Percentiles rank a stretch among this genome's conserved stretches.
These are phyloP conservation scores for Cynaeus angustus DNA, from an alignment of 2,888 invertebrate genomes.

Conservation along the genomic window DNA sequence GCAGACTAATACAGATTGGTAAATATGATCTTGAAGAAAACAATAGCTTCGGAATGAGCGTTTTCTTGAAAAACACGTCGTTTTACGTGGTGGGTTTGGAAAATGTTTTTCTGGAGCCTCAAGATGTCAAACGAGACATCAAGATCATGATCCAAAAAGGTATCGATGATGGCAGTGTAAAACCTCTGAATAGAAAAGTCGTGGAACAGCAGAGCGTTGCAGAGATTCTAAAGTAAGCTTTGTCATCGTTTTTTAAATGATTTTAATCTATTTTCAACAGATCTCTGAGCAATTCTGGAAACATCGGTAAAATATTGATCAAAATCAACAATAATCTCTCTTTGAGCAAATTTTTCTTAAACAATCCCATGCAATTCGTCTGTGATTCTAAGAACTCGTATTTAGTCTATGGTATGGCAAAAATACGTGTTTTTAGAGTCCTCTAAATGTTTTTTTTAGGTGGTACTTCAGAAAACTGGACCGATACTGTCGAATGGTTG, in stretches of 20 bases:
- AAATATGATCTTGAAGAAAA: conserved; percentile 86
- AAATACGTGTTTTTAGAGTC: too few relatives aligned
- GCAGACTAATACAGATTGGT: conserved; percentile 89
- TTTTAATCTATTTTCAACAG: conserved; percentile 49
- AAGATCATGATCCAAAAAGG: conserved; percentile 77
- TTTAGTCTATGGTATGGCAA: conserved; percentile 67
- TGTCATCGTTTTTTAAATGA: too few relatives aligned
- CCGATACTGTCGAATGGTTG: conserved; percentile 85
- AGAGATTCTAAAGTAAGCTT: conserved; percentile 76
- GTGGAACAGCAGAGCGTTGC: conserved; percentile 80
- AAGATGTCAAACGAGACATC: conserved; percentile 75
- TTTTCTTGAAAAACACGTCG: conserved; percentile 84
- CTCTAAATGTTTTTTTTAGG: conserved; percentile 58
- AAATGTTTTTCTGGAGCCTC: conserved; percentile 74
- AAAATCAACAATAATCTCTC: conserved; percentile 63
- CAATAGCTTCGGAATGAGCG: conserved; percentile 80
- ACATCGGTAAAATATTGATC: conserved; percentile 67
- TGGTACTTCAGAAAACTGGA: conserved; percentile 66
- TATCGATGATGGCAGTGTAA: conserved; percentile 77
- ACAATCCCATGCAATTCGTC: conserved; percentile 66
- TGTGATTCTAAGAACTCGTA: conserved; percentile 66
- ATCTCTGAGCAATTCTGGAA: conserved; percentile 60
- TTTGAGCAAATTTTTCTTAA: conserved; percentile 65
- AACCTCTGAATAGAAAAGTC: conserved; percentile 79
- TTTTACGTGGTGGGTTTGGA: conserved; percentile 87